Evolutionary conservation across 1,140 invertebrate species (phyloP).

Genomic region (Listronotus oregonensis): DNA sequence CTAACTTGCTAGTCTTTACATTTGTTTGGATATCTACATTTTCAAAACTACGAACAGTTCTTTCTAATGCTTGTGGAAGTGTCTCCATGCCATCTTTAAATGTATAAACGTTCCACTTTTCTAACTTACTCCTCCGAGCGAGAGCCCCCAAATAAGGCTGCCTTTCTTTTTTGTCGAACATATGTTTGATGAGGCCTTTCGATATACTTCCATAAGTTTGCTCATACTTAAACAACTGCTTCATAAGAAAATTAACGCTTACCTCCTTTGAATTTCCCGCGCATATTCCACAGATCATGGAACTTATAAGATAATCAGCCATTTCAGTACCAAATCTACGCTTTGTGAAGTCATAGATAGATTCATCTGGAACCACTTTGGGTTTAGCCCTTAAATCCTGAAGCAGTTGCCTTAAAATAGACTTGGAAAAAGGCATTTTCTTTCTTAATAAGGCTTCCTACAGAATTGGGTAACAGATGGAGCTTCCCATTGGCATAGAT

Average conservation of each 20-base stretch:
- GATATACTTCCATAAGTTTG: constrained; percentile 81
- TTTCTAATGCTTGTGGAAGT: constrained; percentile 67
- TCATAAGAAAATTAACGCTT: constrained; percentile 84
- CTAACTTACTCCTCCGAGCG: constrained; percentile 60
- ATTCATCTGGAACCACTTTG: constrained; percentile 72
- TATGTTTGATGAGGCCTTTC: constrained; percentile 66
- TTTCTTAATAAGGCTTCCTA: constrained; percentile 67
- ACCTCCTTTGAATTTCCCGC: constrained; percentile 88
- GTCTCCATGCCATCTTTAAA: constrained; percentile 78
- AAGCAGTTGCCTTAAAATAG: constrained; percentile 67
- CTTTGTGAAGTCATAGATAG: constrained; percentile 80
- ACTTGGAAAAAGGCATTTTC: constrained; percentile 74
- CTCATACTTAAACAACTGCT: constrained; percentile 79
- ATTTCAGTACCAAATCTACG: constrained; percentile 84
- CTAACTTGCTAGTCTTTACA: constrained; percentile 65
- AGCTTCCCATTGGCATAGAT: constrained; percentile 79
- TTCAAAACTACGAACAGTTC: not conserved
- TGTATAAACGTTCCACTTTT: constrained; percentile 84
- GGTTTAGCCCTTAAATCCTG: constrained; percentile 66
- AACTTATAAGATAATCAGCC: constrained; percentile 83
- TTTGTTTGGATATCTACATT: constrained; percentile 60
- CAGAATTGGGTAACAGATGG: constrained; percentile 70
- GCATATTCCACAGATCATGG: constrained; percentile 90
- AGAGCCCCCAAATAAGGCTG: constrained; percentile 48
- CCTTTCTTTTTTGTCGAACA: constrained; percentile 49